Evolutionary conservation across 2,113 vertebrate species (phyloP).

Genomic region (Halcyon senegalensis): DNA sequence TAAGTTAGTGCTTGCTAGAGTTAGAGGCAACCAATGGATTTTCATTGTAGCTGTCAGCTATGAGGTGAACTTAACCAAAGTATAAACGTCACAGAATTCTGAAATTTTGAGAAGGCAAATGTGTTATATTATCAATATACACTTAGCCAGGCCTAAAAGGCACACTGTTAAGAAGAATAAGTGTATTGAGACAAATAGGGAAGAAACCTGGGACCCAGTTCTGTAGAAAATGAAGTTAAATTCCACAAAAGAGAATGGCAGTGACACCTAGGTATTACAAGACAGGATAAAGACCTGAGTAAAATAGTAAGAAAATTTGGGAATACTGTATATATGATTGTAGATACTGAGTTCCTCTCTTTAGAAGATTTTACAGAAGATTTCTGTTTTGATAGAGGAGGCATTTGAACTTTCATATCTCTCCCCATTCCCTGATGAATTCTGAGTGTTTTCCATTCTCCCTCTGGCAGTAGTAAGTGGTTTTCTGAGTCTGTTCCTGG

Average conservation of each 20-base stretch:
- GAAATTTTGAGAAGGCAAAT: not conserved
- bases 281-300: not conserved
- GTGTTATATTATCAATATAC: not conserved
- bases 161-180: not conserved
- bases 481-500: not conserved
- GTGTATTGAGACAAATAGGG: not conserved
- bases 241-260: not conserved
- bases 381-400: not conserved
- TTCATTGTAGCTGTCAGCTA: not conserved
- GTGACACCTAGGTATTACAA: not conserved
- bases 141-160: not conserved
- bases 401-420: not conserved
- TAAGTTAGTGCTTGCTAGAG: not conserved
- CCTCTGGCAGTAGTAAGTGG: not conserved
- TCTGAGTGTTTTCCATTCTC: not conserved
- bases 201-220: not conserved
- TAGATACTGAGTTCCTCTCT: not conserved
- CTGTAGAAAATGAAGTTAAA: not conserved
- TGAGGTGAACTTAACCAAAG: not conserved
- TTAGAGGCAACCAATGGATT: accelerated
- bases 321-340: not conserved
- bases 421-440: not conserved
- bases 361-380: not conserved
- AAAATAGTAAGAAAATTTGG: not conserved
- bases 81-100: not conserved